Base-by-base conservation (phyloP, 2,113 vertebrate species). In the Atractosteus spatula region DNA sequence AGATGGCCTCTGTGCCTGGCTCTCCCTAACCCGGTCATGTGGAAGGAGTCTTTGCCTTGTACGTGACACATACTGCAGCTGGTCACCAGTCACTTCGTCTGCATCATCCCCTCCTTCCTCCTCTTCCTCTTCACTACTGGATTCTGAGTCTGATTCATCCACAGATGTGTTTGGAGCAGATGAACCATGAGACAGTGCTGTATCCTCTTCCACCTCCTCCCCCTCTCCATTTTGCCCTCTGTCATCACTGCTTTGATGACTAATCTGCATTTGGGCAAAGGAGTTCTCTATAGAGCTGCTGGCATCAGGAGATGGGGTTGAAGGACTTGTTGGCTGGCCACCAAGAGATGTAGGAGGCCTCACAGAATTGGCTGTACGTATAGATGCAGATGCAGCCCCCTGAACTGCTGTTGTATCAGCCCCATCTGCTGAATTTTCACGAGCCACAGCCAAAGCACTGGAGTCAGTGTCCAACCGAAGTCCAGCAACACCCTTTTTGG, bases 401-500 rank as follows among this genome's bases (percentile, higher is more conserved):
- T 80, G 86, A 3, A 85, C 86, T 5, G 81, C 79, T 2, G 81
- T 64, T n/a, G 80, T 72, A 85, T 97, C 96, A 0, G 95, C 94
- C 11, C 96, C 95, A 0, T 98, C 95, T 0, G 95, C 96, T 0
- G 94, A 96, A 82, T 89, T 96, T 73, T 96, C 89, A 43, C 94
- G 87, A 3, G 92, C 90, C 75, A 87, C 73, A 66, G 84, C 89
- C 73, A 91, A 75, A 7, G 82, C 78, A 72, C 44, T 91, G 14
- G 90, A 65, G 0, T 98, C 96, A 76, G 94, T 92, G 77, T 98
- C 97, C 83, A 98, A 85, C 82, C 97, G 92, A 76, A 99, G 89
- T 77, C 97, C 97, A 0, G 97, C 97, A 65, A 98, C 97, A 51
- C 97, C 97, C 77, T 99, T 99, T 88, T 99, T 99, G 84, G 97